Conservation (phyloP, 2,113 vertebrate species). For the Odocoileus hemionus region DNA sequence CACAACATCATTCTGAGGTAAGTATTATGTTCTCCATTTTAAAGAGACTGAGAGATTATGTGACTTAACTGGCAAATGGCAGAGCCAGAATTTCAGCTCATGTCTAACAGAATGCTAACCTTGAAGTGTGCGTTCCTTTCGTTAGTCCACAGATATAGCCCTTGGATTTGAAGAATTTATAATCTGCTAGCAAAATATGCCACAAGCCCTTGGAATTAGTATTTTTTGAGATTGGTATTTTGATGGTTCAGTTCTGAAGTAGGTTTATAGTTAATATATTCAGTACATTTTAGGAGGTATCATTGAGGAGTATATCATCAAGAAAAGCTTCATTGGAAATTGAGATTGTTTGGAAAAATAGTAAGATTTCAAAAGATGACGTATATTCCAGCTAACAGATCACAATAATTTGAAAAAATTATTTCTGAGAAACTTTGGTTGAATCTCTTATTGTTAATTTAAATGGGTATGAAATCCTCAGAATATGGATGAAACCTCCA, state of each 20-base stretch:
- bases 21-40: background rate
- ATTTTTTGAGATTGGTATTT: background rate
- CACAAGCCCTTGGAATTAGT: background rate
- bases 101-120: background rate
- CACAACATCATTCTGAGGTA: background rate
- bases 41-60: background rate
- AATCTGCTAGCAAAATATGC: background rate
- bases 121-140: background rate
- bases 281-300: background rate
- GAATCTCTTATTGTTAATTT: constrained; percentile 14
- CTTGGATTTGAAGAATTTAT: background rate
- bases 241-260: background rate
- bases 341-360: background rate
- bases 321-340: background rate
- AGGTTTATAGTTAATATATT: background rate
- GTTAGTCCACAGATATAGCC: background rate
- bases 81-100: background rate
- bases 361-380: background rate
- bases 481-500: constrained; percentile 10
- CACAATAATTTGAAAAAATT: constrained; percentile 3
- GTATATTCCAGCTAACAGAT: background rate
- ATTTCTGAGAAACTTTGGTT: constrained; percentile 5
- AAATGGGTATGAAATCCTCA: background rate
- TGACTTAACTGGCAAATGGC: background rate
- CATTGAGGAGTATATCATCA: background rate